Conservation (phyloP, 2,113 vertebrate species). For the Macroglossus sobrinus region DNA sequence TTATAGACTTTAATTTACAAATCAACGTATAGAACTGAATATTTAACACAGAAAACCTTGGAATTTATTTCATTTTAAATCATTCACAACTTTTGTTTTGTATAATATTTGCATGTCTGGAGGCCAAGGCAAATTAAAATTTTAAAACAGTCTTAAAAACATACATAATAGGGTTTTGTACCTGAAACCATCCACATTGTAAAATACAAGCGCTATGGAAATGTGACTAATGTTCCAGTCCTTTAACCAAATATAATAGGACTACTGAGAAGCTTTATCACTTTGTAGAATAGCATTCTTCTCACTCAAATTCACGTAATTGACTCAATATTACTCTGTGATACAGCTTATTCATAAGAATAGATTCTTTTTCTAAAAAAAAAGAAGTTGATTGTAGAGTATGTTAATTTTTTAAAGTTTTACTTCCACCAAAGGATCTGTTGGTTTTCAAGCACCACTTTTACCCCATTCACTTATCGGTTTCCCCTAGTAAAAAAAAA, state of each 20-base stretch:
- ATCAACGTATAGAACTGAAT: background rate
- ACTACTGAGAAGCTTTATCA: slow-evolving; percentile 51
- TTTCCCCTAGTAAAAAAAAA: slow-evolving; percentile 26
- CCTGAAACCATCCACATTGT: slow-evolving; percentile 43
- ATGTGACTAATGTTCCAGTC: slow-evolving; percentile 55
- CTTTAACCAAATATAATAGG: slow-evolving; percentile 59
- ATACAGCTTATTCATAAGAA: slow-evolving; percentile 38
- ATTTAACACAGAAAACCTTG: background rate
- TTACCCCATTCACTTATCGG: background rate
- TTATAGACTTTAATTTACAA: background rate
- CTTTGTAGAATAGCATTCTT: slow-evolving; percentile 53
- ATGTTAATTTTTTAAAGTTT: slow-evolving; percentile 47
- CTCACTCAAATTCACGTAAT: slow-evolving; percentile 50
- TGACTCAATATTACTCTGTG: slow-evolving; percentile 39
- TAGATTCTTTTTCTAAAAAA: background rate
- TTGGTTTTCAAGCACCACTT: background rate
- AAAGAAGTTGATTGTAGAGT: background rate
- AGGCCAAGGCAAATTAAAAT: slow-evolving; percentile 50
- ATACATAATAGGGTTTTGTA: slow-evolving; percentile 43
- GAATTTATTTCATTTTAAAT: slow-evolving; percentile 38
- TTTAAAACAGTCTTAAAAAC: slow-evolving; percentile 44
- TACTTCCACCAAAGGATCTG: background rate
- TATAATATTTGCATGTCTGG: slow-evolving; percentile 24
- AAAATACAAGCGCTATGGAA: slow-evolving; percentile 55
- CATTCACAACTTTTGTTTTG: background rate